These are phyloP conservation scores for Leptura quadrifasciata DNA, from an alignment of 2,888 invertebrate genomes.

Conservation along the genomic window DNA sequence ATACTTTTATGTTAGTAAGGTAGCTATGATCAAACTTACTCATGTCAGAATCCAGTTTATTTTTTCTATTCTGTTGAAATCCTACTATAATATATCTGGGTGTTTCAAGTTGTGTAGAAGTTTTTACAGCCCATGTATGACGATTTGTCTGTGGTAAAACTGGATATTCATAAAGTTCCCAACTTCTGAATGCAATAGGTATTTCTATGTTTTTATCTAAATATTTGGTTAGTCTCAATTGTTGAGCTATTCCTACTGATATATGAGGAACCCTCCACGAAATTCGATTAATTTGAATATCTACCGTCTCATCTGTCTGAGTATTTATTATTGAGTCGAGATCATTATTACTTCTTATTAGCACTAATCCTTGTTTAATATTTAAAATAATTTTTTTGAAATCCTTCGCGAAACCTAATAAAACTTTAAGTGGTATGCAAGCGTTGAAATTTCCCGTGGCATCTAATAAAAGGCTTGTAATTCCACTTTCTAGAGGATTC, in stretches of 20 bases:
- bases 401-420: no score
- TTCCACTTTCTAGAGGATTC: no score
- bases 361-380: conserved; percentile 69
- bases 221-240: conserved; percentile 9
- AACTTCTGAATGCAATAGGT: no score
- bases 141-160: conserved; percentile 40
- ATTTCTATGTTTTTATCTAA: no score
- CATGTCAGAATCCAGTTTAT: conserved; percentile 57
- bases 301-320: conserved; percentile 4
- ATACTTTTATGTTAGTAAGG: conserved; percentile 66
- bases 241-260: not conserved
- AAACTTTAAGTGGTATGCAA: conserved; percentile 58
- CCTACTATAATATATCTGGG: conserved; percentile 69
- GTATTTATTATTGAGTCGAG: conserved; percentile 52
- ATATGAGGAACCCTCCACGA: conserved; percentile 28
- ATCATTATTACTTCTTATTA: conserved; percentile 62
- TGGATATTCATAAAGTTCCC: conserved; percentile 22
- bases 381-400: no score
- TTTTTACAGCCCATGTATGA: conserved; percentile 64
- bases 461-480: no score
- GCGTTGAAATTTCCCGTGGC: no score
- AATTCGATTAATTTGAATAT: conserved; percentile 31
- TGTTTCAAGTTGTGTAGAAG: conserved; percentile 55
- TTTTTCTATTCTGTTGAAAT: conserved; percentile 68
- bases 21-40: conserved; percentile 60